Conservation (phyloP, 2,888 invertebrate genomes). For the Arctia plantaginis region DNA sequence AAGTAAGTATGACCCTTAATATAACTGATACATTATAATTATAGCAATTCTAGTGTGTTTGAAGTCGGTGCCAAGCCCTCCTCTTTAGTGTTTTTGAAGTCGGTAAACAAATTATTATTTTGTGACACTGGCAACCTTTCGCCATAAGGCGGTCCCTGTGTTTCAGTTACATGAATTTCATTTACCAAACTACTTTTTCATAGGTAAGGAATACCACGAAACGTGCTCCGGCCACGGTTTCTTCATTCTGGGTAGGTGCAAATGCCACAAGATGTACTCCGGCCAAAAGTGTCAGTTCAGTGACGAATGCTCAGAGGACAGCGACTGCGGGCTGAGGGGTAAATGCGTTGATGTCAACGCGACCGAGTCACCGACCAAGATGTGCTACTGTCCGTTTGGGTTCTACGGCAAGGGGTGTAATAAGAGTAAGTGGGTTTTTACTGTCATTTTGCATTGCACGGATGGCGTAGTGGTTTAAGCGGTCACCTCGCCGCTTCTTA, state of each 20-base stretch:
- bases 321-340: constrained; percentile 95
- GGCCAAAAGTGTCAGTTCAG: constrained; percentile 95
- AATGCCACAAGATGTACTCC: constrained; percentile 92
- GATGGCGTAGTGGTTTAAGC: no score
- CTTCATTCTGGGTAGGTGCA: constrained; percentile 91
- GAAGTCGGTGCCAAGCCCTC: no score
- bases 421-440: constrained; percentile 88
- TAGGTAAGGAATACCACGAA: constrained; percentile 92
- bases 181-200: constrained; percentile 29
- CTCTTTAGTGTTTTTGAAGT: not conserved
- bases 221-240: constrained; percentile 95
- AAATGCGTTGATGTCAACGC: constrained; percentile 93
- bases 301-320: constrained; percentile 94
- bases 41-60: no score
- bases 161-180: not conserved
- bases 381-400: constrained; percentile 96
- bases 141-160: not conserved
- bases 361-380: constrained; percentile 92
- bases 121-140: not conserved
- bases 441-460: not conserved
- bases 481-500: no score
- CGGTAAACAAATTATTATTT: not conserved
- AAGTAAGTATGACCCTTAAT: no score
- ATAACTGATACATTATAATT: no score
- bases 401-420: constrained; percentile 95